Percentiles rank a stretch among this genome's conserved stretches.
These are phyloP conservation scores for Tinea semifulvella DNA, from an alignment of 2,888 invertebrate genomes.

Conservation along the genomic window DNA sequence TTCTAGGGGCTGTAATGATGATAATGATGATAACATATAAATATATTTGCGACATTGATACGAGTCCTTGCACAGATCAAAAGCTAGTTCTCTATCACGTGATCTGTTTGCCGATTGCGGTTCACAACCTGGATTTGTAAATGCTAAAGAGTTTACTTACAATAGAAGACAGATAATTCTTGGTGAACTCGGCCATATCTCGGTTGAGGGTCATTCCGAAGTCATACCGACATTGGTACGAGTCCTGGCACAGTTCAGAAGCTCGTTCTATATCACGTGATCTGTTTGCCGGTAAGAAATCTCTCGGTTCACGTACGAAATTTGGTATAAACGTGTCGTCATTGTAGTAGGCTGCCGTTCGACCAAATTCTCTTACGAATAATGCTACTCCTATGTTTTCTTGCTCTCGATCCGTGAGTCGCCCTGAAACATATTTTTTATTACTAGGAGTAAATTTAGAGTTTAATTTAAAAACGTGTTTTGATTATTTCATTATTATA, in stretches of 20 bases:
- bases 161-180: slow-evolving; percentile 78
- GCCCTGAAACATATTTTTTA: slow-evolving; percentile 66
- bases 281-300: slow-evolving; percentile 79
- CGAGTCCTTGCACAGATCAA: slow-evolving; percentile 79
- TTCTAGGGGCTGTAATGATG: too few relatives aligned
- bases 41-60: slow-evolving; percentile 91
- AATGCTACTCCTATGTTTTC: slow-evolving; percentile 76
- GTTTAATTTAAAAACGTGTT: too few relatives aligned
- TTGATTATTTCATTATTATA: too few relatives aligned
- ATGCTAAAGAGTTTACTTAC: slow-evolving; percentile 48
- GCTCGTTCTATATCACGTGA: slow-evolving; percentile 71
- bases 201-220: slow-evolving; percentile 85
- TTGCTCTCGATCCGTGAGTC: slow-evolving; percentile 81
- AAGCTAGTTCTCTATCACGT: slow-evolving; percentile 69
- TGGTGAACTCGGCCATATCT: slow-evolving; percentile 87
- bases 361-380: slow-evolving; percentile 81
- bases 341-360: slow-evolving; percentile 82
- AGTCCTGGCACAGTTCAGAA: slow-evolving; percentile 77
- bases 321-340: slow-evolving; percentile 82
- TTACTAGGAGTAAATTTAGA: too few relatives aligned
- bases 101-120: slow-evolving; percentile 77
- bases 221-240: slow-evolving; percentile 89
- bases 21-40: too few relatives aligned
- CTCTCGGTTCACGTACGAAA: slow-evolving; percentile 72
- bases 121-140: too few relatives aligned